Conservation (phyloP, 2,113 vertebrate genomes). For the Cyanoderma ruficeps region DNA sequence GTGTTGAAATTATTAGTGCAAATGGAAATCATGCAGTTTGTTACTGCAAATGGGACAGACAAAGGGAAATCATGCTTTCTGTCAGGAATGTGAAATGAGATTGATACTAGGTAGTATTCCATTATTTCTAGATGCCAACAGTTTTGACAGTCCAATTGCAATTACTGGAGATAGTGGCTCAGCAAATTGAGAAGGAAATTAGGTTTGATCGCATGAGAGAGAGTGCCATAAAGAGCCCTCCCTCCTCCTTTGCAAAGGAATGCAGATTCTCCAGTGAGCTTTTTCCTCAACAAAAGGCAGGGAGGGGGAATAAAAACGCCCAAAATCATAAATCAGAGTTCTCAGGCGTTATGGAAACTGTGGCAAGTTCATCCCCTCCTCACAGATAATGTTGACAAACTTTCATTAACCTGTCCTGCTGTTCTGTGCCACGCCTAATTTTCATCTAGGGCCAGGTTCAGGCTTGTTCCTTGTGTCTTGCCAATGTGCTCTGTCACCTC, state of each 20-base stretch:
- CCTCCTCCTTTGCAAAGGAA: neutral
- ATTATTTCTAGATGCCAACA: conserved; percentile 48
- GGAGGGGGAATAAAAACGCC: fast-evolving
- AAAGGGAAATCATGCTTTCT: conserved; percentile 45
- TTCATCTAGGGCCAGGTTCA: neutral
- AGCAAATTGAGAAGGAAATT: conserved; percentile 59
- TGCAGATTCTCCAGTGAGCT: conserved; percentile 37
- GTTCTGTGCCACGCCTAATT: neutral
- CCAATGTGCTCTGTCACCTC: neutral
- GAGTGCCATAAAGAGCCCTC: neutral
- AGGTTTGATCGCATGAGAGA: conserved; percentile 4
- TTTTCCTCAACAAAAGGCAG: neutral
- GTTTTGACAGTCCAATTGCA: conserved; percentile 55
- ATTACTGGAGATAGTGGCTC: conserved; percentile 34
- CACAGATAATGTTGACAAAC: conserved; percentile 5
- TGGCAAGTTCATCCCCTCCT: conserved; percentile 1
- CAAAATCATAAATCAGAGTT: neutral
- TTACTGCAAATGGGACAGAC: conserved; percentile 38
- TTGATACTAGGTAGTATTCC: conserved; percentile 34
- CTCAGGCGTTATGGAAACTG: neutral
- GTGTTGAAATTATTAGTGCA: conserved; percentile 25
- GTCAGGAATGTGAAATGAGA: conserved; percentile 45
- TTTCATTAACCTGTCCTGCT: conserved; percentile 12
- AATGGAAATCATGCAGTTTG: conserved; percentile 35
- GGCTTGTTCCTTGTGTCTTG: neutral